phyloP scores from a whole-genome alignment of 2,113 vertebrate species.

The Tragelaphus buxtoni region DNA sequence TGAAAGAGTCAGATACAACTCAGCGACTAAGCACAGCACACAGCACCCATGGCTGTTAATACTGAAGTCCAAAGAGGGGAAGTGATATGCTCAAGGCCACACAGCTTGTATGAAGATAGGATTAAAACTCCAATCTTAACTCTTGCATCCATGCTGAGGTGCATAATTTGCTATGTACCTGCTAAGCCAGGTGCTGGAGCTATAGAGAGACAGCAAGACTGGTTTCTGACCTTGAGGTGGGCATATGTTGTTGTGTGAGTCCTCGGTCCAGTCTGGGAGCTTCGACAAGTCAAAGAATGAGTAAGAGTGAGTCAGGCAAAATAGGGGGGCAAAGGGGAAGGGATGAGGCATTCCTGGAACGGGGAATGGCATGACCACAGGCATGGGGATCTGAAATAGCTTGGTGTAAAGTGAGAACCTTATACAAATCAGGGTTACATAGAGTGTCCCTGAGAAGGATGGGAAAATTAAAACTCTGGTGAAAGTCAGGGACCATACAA shows the following conservation, averaged over 20 bases:
- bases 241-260: neutral
- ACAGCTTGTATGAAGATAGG: neutral
- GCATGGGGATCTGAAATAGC: neutral
- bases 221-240: neutral
- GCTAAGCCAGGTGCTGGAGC: neutral
- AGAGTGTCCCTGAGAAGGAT: neutral
- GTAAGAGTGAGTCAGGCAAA: neutral
- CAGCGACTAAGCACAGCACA: rapidly evolving
- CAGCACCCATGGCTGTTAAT: neutral
- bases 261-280: neutral
- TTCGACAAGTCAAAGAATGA: neutral
- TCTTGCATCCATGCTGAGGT: neutral
- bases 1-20: neutral
- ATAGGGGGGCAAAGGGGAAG: neutral
- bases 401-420: neutral
- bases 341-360: neutral
- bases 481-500: neutral
- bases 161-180: neutral
- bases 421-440: neutral
- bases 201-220: neutral
- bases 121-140: neutral
- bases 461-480: neutral
- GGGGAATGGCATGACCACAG: neutral
- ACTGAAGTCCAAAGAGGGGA: neutral
- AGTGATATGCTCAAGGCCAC: neutral